Percentiles rank a stretch among this genome's conserved stretches.
Conservation (phyloP, 2,888 invertebrate species). For the Germaria angustata region DNA sequence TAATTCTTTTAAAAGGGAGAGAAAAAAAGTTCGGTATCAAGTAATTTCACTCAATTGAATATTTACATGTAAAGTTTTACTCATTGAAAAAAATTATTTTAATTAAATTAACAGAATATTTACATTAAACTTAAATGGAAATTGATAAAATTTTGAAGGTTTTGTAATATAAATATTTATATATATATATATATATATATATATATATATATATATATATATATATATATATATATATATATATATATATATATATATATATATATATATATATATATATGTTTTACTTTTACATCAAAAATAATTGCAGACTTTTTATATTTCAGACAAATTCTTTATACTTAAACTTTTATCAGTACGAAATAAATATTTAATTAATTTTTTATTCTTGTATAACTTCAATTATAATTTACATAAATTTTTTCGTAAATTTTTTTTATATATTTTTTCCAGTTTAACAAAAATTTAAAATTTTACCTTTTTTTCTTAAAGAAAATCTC, state of each 20-base stretch:
- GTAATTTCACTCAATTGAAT: neutral
- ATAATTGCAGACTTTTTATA: conserved; percentile 73
- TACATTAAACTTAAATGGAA: conserved; percentile 13
- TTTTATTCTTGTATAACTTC: neutral
- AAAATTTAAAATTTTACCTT: neutral
- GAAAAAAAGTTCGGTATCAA: conserved; percentile 39
- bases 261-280: neutral
- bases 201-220: neutral
- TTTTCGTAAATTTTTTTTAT: neutral
- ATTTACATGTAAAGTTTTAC: conserved; percentile 26
- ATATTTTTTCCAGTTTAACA: neutral
- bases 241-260: neutral
- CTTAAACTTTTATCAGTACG: conserved; percentile 66
- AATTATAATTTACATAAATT: neutral
- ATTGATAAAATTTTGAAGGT: neutral
- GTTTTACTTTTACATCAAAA: conserved; percentile 67
- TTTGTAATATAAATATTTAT: neutral
- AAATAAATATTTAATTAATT: conserved; percentile 57
- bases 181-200: neutral
- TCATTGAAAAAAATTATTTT: neutral
- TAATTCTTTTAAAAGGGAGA: neutral
- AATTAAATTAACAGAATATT: neutral
- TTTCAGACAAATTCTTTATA: conserved; percentile 67
- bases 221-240: neutral
- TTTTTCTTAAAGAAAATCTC: conserved; percentile 56